Evolutionary conservation across 2,888 invertebrate genomes (phyloP), one percentile per base, ranked within the genome.

Genomic region (Conchocele bisecta): DNA sequence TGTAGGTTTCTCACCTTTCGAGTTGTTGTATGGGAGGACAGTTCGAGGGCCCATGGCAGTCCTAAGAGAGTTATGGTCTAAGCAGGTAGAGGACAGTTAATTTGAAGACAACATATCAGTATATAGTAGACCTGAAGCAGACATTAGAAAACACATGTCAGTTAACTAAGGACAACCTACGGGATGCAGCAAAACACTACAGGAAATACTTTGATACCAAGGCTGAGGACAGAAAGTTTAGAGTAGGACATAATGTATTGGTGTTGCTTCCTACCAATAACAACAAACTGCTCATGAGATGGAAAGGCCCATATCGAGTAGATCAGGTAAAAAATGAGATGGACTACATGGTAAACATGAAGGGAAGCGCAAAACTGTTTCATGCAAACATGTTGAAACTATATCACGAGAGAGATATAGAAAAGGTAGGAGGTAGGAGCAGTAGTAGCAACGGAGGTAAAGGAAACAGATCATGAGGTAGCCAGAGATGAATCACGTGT

Each of bases 1-100:
- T 53, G 69, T 48, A 59, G 73, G 22, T 46, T 20, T 57, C 13
- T 67, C 71, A 7, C 77, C 79, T 20, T 79, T 79, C 54, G 72
- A 81, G 35, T 42, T 81, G 13, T 26, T 82, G 15, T 81, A 79
- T 59, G 73, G 79, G 11, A 26, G 74, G 2, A 59, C 66, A 24
- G 73, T 70, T 1, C 33, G 74, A 24, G 66, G 64, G 15, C 78
- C 71, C 0, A 64, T 75, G 59, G 24, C 26, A 11, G 58, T 79
- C 5, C 33, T 74, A 26, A 59, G 51, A 37, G 63, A 76, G 41
- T 37, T 79, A 15, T 79, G 81, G 81, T 64, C 70, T 5, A 35
- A 66, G 35, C 35, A 59, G 1, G 24, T 24, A 15, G 17, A 28
- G 9, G 37, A 54, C 24, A 37, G 44, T 2, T 65, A 65, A n/a